Evolutionary conservation across 2,888 invertebrate genomes (phyloP), one percentile per base, ranked within the genome.

Genomic region (Nipponacmea schrenckii): DNA sequence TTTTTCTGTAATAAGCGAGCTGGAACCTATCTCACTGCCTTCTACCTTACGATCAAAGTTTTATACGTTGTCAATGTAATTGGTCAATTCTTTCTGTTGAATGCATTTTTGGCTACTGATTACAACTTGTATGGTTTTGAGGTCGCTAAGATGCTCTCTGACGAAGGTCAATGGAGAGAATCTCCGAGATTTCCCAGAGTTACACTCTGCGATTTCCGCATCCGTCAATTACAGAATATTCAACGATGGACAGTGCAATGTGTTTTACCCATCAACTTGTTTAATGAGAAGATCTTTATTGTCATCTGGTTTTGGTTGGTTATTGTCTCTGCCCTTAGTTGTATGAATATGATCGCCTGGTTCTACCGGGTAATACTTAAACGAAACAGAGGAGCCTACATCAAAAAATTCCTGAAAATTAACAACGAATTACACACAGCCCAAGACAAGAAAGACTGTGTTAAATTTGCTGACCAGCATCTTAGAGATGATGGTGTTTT

Each of bases 231-330:
- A 73, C 77, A 78, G 65, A 85, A 85, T 71, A 76, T 85, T 4
- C 85, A 85, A 65, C 76, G 81, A 27, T 84, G 82, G 82, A 85
- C 84, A 7, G 85, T 86, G 8, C 85, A 85, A 69, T 85, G 84
- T 74, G 84, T 84, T 15, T 77, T 85, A 63, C 85, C 85, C 10
- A 85, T 85, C 67, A 85, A 85, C 73, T 77, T 85, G 26, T 85
- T 84, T 74, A 85, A 84, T 74, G 84, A 84, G 73, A 85, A 85
- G 75, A 84, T 85, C 67, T 85, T 85, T 74, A 80, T 85, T n/a
- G 83, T 85, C 72, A 76, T 85, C 39, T 85, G 84, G 85, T 85
- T 85, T 72, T 85, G 85, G 85, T 73, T 85, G 24, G 81, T 85
- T 2, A 73, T 85, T 10, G 77, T 85, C 0, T 77, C 81, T 31